Conservation (phyloP, 1,140 invertebrate species). For the Neoseiulus cucumeris region DNA sequence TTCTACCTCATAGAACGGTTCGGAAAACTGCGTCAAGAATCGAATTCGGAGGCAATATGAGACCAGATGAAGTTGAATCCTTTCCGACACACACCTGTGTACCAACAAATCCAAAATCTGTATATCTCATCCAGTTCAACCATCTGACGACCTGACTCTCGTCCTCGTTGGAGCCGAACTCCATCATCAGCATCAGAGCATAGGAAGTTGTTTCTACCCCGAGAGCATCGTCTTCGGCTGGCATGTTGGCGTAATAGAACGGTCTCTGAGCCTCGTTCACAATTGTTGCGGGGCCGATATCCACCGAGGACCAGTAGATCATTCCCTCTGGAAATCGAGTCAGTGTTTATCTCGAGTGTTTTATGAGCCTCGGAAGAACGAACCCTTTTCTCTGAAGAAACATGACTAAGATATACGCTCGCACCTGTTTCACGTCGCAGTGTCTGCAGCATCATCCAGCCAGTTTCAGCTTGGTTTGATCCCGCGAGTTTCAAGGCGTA, state of each 20-base stretch:
- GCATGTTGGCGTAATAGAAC: slow-evolving; percentile 29
- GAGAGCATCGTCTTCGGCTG: slow-evolving; percentile 27
- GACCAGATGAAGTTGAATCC: no score
- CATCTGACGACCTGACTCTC: slow-evolving; percentile 33
- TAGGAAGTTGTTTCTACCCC: slow-evolving; percentile 38
- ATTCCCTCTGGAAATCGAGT: slow-evolving; percentile 27
- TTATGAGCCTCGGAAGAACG: not conserved
- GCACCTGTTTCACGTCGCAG: slow-evolving; percentile 25
- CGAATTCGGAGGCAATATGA: not conserved
- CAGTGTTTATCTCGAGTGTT: not conserved
- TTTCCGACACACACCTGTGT: slow-evolving; percentile 29
- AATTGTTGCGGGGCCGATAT: slow-evolving; percentile 24
- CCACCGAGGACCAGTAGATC: slow-evolving; percentile 31
- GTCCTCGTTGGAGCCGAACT: slow-evolving; percentile 28
- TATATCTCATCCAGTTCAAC: slow-evolving; percentile 37
- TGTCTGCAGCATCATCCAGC: slow-evolving; percentile 25
- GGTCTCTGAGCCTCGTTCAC: slow-evolving; percentile 32
- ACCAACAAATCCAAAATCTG: slow-evolving; percentile 36
- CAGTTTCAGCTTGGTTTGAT: slow-evolving; percentile 28
- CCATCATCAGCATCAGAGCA: slow-evolving; percentile 35
- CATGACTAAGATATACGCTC: not conserved
- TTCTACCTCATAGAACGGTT: no score
- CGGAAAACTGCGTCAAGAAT: not conserved
- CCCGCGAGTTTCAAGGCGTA: slow-evolving; percentile 31
- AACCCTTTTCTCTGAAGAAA: not conserved